Evolutionary conservation across 2,113 vertebrate species (phyloP).

Genomic region (Epinephelus moara): DNA sequence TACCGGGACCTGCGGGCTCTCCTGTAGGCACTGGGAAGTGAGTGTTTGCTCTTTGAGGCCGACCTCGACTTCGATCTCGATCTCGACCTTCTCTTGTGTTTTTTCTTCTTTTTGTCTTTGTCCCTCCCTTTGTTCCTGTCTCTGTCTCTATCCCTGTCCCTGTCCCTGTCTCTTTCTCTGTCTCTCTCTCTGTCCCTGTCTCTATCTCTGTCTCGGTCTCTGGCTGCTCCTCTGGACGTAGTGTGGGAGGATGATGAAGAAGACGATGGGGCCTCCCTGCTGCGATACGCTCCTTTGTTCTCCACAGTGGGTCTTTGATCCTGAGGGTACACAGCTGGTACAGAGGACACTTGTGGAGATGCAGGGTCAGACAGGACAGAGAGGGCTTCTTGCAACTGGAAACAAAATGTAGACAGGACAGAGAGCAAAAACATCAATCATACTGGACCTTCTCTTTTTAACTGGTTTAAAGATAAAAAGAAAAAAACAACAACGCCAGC

Average conservation of each 20-base stretch:
- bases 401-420: not conserved
- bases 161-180: constrained; percentile 22
- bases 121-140: constrained; percentile 81
- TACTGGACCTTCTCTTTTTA: not conserved
- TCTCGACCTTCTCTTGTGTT: constrained; percentile 92
- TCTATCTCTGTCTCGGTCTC: not conserved
- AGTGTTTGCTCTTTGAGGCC: constrained; percentile 91
- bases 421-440: constrained; percentile 1
- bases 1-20: constrained; percentile 92
- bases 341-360: constrained; percentile 45
- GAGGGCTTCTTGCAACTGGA: constrained; percentile 73
- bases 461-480: constrained; percentile 10
- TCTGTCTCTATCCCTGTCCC: constrained; percentile 46
- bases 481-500: not conserved
- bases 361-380: constrained; percentile 50
- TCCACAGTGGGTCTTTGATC: constrained; percentile 52
- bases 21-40: constrained; percentile 95
- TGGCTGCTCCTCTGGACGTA: constrained; percentile 57
- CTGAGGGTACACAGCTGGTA: constrained; percentile 26
- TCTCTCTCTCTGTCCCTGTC: not conserved
- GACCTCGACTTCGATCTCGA: constrained; percentile 85
- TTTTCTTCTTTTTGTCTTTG: constrained; percentile 94
- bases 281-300: constrained; percentile 51
- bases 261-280: constrained; percentile 65
- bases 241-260: constrained; percentile 70